These are phyloP conservation scores for Botia almorhae DNA, from an alignment of 2,797 vertebrate genomes.

Conservation along the genomic window DNA sequence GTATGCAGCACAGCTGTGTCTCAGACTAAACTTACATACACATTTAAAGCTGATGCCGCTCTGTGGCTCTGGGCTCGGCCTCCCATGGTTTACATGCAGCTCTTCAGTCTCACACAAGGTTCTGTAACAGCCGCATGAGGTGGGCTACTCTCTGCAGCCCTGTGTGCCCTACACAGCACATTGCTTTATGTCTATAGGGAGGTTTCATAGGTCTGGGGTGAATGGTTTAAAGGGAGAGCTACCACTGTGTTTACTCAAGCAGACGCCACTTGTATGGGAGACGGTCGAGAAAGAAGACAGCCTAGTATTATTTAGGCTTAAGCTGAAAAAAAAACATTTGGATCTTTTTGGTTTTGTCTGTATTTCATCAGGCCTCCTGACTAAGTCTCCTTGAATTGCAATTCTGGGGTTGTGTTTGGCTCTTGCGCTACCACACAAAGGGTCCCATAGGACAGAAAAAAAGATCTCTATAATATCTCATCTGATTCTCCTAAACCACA, in stretches of 20 bases:
- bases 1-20: conserved; percentile 70
- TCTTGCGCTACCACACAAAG: conserved; percentile 20
- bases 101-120: conserved; percentile 37
- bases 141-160: conserved; percentile 2
- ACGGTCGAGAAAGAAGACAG: conserved; percentile 32
- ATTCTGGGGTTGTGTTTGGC: conserved; percentile 13
- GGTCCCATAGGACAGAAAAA: neutral
- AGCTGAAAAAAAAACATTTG: conserved; percentile 9
- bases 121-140: conserved; percentile 19
- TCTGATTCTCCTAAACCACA: neutral
- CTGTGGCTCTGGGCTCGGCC: neutral
- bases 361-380: conserved; percentile 43
- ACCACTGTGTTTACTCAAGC: conserved; percentile 28
- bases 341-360: conserved; percentile 30
- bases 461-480: neutral
- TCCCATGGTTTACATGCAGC: conserved; percentile 22
- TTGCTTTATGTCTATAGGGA: neutral
- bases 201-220: conserved; percentile 2
- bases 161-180: neutral
- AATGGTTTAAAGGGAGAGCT: neutral
- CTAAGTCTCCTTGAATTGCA: conserved; percentile 31
- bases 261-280: conserved; percentile 31
- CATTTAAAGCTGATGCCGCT: conserved; percentile 69
- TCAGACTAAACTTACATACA: conserved; percentile 67
- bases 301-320: conserved; percentile 27